A percentile compares a stretch with the other conserved stretches of the same genome.
phyloP scores from a whole-genome alignment of 2,888 invertebrate genomes.

The Fragum fragum region DNA sequence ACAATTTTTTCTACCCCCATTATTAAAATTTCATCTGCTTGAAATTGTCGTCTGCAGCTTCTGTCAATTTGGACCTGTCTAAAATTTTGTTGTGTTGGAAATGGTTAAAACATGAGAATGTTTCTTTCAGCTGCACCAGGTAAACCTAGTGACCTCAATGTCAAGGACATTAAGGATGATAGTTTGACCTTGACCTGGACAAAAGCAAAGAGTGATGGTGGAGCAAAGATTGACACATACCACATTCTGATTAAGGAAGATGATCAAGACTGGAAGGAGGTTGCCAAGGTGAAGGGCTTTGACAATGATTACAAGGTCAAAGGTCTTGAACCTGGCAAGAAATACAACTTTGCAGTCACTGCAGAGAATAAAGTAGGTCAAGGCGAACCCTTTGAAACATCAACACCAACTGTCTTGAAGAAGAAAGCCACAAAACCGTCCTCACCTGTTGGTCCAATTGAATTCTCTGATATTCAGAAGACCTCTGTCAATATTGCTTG shows the following conservation, averaged over 20 bases:
- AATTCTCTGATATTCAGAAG: slow-evolving; percentile 80
- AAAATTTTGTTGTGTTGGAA: no score
- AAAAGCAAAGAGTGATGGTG: slow-evolving; percentile 86
- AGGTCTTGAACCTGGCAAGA: slow-evolving; percentile 80
- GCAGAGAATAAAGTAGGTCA: slow-evolving; percentile 85
- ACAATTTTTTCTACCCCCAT: no score
- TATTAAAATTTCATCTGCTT: no score
- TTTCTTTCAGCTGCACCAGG: slow-evolving; percentile 77
- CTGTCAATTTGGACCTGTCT: no score
- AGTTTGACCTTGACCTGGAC: slow-evolving; percentile 85
- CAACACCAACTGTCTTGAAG: slow-evolving; percentile 71
- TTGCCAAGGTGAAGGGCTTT: slow-evolving; percentile 94
- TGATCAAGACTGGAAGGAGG: slow-evolving; percentile 92
- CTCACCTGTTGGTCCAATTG: slow-evolving; percentile 82
- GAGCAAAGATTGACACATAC: slow-evolving; percentile 84
- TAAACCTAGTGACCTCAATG: slow-evolving; percentile 74
- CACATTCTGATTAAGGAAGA: slow-evolving; percentile 88
- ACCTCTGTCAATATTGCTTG: slow-evolving; percentile 84
- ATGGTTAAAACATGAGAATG: no score
- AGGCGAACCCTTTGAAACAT: slow-evolving; percentile 77
- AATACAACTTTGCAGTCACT: slow-evolving; percentile 84
- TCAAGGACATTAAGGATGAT: slow-evolving; percentile 76
- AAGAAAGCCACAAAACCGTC: slow-evolving; percentile 76
- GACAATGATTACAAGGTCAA: slow-evolving; percentile 81
- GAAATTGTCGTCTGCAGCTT: no score